Conservation (phyloP, 2,888 invertebrate species). For the Cheilosia variabilis region DNA sequence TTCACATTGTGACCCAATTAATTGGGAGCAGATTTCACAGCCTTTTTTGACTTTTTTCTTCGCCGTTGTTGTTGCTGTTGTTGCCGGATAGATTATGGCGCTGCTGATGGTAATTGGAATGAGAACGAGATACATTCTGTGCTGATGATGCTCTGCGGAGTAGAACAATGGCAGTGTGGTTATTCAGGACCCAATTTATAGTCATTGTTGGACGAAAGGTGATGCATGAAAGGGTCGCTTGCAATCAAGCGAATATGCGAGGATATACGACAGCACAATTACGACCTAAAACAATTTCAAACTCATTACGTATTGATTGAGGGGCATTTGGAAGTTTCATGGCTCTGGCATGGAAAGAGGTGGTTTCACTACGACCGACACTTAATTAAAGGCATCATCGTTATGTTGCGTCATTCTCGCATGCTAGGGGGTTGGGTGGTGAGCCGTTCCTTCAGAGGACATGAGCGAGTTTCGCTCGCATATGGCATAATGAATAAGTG, state of each 20-base stretch:
- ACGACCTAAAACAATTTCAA: slow-evolving; percentile 79
- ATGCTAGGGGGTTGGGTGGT: not conserved
- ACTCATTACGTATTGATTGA: slow-evolving; percentile 81
- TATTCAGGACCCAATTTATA: slow-evolving; percentile 74
- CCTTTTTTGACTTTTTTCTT: slow-evolving; percentile 15
- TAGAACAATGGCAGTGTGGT: slow-evolving; percentile 48
- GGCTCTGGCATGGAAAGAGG: slow-evolving; percentile 20
- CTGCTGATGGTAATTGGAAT: slow-evolving; percentile 46
- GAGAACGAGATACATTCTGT: slow-evolving; percentile 45
- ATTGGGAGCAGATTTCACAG: slow-evolving; percentile 52
- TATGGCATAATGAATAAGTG: slow-evolving; percentile 44
- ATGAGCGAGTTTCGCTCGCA: slow-evolving; percentile 26
- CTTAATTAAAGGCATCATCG: slow-evolving; percentile 71
- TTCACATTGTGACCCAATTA: slow-evolving; percentile 71
- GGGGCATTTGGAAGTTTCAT: slow-evolving; percentile 67
- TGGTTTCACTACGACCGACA: slow-evolving; percentile 58
- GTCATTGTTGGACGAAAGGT: slow-evolving; percentile 65
- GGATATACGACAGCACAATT: slow-evolving; percentile 39
- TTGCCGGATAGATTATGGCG: slow-evolving; percentile 54
- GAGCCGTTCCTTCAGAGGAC: slow-evolving; percentile 11
- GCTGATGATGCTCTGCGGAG: slow-evolving; percentile 40
- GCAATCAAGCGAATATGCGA: slow-evolving; percentile 12
- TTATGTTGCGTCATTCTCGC: slow-evolving; percentile 5
- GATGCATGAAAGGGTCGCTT: slow-evolving; percentile 36
- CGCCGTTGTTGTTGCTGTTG: not conserved